These are phyloP conservation scores for Leucania comma DNA, from an alignment of 2,888 invertebrate species.

Conservation along the genomic window DNA sequence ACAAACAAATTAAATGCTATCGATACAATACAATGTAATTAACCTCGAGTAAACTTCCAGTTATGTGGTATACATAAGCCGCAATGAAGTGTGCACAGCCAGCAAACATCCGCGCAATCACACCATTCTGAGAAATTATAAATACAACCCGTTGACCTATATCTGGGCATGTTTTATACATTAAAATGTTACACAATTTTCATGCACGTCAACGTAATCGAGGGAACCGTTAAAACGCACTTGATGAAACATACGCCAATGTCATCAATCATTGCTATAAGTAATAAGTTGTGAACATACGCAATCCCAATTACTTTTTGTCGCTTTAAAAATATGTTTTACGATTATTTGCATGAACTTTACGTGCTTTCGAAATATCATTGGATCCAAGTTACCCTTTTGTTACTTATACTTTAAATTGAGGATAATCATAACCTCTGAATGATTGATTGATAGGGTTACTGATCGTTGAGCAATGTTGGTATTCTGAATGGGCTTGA, in stretches of 20 bases:
- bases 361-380: conserved; percentile 67
- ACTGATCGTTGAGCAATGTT: conserved; percentile 66
- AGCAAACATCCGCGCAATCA: conserved; percentile 86
- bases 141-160: conserved; percentile 85
- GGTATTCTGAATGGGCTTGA: conserved; percentile 66
- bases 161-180: conserved; percentile 81
- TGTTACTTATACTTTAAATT: conserved; percentile 66
- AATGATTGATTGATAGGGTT: conserved; percentile 71
- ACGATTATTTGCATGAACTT: conserved; percentile 72
- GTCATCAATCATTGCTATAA: conserved; percentile 70
- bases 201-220: conserved; percentile 75
- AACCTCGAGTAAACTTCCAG: conserved; percentile 75
- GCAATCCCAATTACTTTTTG: conserved; percentile 64
- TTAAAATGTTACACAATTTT: conserved; percentile 86
- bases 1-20: conserved; percentile 54
- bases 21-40: conserved; percentile 78
- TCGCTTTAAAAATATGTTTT: conserved; percentile 63
- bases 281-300: conserved; percentile 64
- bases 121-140: conserved; percentile 86
- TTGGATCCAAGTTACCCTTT: conserved; percentile 61
- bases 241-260: conserved; percentile 71
- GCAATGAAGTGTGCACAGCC: conserved; percentile 74
- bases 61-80: conserved; percentile 70
- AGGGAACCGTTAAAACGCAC: conserved; percentile 71
- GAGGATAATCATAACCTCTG: conserved; percentile 72